Conservation (phyloP, 2,113 vertebrate genomes). For the Acrocephalus arundinaceus region DNA sequence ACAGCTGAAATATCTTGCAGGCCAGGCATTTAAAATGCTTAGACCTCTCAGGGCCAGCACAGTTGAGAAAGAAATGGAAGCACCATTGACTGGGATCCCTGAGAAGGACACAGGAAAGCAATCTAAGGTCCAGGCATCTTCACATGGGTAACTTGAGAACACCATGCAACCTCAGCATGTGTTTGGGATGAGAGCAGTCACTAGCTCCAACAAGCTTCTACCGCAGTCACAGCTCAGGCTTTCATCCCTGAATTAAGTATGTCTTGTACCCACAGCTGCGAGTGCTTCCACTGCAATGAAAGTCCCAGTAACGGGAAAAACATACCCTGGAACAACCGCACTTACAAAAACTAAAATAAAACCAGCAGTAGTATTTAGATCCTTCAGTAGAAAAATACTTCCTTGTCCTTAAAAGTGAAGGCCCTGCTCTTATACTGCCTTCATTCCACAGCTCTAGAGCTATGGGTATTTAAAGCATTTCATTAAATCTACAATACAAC, state of each 20-base stretch:
- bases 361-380: not conserved
- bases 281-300: not conserved
- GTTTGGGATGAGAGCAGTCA: not conserved
- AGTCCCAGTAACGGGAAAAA: not conserved
- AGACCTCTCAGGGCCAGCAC: not conserved
- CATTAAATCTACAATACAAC: not conserved
- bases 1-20: not conserved
- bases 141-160: not conserved
- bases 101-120: not conserved
- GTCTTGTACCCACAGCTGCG: fast-evolving
- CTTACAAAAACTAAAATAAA: not conserved
- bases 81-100: not conserved
- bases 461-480: not conserved
- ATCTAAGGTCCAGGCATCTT: not conserved
- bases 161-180: not conserved
- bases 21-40: not conserved
- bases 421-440: not conserved
- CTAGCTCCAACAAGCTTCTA: fast-evolving
- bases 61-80: not conserved
- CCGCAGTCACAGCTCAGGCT: not conserved
- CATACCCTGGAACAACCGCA: not conserved
- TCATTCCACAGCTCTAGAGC: not conserved
- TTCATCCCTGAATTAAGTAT: not conserved
- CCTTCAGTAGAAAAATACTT: not conserved
- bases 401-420: not conserved